Evolutionary conservation across 2,113 vertebrate species (phyloP), one percentile per base, ranked within the genome.

Genomic region (Colaptes auratus): DNA sequence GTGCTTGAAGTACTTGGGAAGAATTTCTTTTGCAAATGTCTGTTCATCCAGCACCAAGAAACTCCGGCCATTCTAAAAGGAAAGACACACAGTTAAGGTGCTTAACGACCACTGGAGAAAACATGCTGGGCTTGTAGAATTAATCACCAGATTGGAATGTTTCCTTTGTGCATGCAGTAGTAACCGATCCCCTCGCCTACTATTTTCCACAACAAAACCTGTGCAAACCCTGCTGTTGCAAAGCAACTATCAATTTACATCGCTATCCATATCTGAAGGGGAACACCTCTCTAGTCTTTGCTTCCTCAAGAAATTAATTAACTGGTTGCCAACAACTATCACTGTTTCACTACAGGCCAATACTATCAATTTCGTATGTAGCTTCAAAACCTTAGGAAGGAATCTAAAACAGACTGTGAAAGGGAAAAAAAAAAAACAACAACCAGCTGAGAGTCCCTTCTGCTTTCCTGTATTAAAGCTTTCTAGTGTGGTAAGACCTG

Each of bases 1-100:
- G 98, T 99, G 99, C 95, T 99, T 99, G 97, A 99, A 99, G 94
- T 99, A 99, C 97, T 99, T 99, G 31, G 99, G 99, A 48, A 99
- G 98, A 89, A 99, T 99, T 96, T 99, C 99, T 93, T 99, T 99
- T 39, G 99, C 98, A 42, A 99, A 99, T 48, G 99, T 98, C 97
- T 98, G 99, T 89, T 99, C 99, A 94, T 99, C 98, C 97, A 99
- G 96, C 71, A 99, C 99, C 59, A 99, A 97, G 96, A 99, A 99
- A 97, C 99, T 99, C 92, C 98, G 99, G 24, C 99, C 99, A 98
- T 99, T 99, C 99, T 95, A 95, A 97, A 97, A 97, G 15, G 48
- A 95, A 39, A 74, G 79, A 73, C 67, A 84, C 31, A 86, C 21
- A 61, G 84, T 86, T 78, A 81, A 94, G 42, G 27, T 69, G 48